Base-by-base conservation (phyloP, 2,113 vertebrate species). In the Poeciliopsis occidentalis region DNA sequence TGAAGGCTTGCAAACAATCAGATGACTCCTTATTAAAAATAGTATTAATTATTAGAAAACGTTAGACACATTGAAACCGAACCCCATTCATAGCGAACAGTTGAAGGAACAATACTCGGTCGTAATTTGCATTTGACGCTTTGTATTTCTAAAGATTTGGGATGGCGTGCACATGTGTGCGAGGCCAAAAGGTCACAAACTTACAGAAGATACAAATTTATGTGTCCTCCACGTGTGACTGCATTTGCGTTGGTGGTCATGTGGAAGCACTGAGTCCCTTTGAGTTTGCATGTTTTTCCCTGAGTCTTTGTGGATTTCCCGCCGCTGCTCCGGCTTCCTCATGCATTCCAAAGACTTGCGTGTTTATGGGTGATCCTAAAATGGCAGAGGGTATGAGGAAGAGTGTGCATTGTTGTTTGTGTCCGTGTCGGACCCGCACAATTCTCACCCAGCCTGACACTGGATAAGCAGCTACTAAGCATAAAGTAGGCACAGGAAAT, bases 261-360 rank as follows among this genome's bases (percentile, higher is more conserved):
- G 22, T 4, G 47, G 47, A n/a, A 57, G 10, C 34, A 37, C 34
- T 37, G 34, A 37, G 34, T 37, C 12, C 4, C 8, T 22, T 69
- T 11, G 6, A 60, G 51, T 34, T 13, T 39, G 31, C 24, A 69
- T 57, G 67, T 32, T 69, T 29, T 54, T 34, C 68, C 65, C 5
- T 8, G 34, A 29, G 32, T 34, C 26, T 61, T 60, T 19, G 54
- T 41, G 57, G n/a, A 27, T 61, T 41, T 71, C 34, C 60, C 22
- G 34, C 17, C n/a, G 32, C 51, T 29, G 31, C 69, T 62, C 60
- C 60, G 1, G 37, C 39, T 71, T 71, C 69, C 69, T 71, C 60
- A 17, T 19, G 7, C 69, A 63, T 37, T 30, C 34, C 34, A 62
- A 30, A 71, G 32, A 71, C 51, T 30, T 19, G 26, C 32, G 19